A percentile compares a stretch with the other conserved stretches of the same genome.
Evolutionary conservation across 2,113 vertebrate genomes (phyloP).

Genomic region (Esox niger): DNA sequence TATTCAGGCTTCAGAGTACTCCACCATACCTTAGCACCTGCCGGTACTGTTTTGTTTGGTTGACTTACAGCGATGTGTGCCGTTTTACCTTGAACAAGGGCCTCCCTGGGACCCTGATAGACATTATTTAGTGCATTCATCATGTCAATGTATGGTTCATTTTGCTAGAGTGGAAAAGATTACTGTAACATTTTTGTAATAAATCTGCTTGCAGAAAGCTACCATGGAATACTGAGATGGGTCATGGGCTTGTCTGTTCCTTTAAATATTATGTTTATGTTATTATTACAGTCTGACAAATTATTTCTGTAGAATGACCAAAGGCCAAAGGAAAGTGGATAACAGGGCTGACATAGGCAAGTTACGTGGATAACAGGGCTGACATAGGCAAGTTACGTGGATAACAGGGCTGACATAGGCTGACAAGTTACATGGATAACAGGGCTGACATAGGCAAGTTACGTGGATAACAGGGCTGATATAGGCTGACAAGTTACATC

Average conservation of each 20-base stretch:
- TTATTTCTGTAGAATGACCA: not conserved
- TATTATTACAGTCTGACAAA: not conserved
- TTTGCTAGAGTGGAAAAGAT: constrained; percentile 92
- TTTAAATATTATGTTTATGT: not conserved
- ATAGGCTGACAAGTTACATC: too few species aligned
- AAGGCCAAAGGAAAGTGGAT: too few species aligned
- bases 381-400: too few species aligned
- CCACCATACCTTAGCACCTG: constrained; percentile 67
- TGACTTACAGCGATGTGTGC: constrained; percentile 73
- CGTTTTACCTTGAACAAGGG: constrained; percentile 71
- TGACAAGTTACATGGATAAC: too few species aligned
- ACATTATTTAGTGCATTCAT: constrained; percentile 81
- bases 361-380: too few species aligned
- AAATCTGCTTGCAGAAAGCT: constrained; percentile 93
- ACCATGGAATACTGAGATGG: constrained; percentile 46
- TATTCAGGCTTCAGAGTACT: constrained; percentile 51
- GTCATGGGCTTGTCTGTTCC: constrained; percentile 27
- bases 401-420: too few species aligned
- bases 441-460: too few species aligned
- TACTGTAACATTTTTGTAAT: constrained; percentile 96
- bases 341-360: too few species aligned
- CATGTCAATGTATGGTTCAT: constrained; percentile 84
- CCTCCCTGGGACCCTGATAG: constrained; percentile 71
- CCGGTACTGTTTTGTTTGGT: constrained; percentile 61
- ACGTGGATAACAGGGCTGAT: too few species aligned